Evolutionary conservation across 2,113 vertebrate species (phyloP), one percentile per base, ranked within the genome.

Genomic region (Illadopsis cleaveri): DNA sequence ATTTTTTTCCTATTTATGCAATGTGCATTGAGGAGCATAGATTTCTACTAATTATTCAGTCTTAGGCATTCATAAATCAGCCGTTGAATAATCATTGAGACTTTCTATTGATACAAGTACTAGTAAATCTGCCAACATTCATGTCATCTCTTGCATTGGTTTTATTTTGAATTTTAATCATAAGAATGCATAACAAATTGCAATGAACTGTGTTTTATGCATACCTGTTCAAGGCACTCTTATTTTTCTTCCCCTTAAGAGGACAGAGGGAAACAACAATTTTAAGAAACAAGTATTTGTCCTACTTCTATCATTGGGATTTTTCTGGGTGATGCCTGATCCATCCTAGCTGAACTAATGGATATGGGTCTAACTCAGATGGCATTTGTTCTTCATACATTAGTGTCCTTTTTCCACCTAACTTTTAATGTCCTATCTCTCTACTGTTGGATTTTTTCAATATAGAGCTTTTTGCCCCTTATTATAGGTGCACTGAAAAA

Each of bases 341-440:
- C 66, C 47, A 95, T 76, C 33, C 28, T 73, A 73, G 33, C 38
- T 62, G 64, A 58, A 82, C 23, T 84, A 82, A 66, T 23, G 65
- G 54, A 86, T 38, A 28, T 30, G 37, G 9, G 18, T 75, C 45
- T 92, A 96, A 94, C 86, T 95, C 22, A 11, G 57, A 70, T 86
- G 83, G 7, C 16, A 69, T 86, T 97, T 92, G 30, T n/a, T 77
- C 60, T 85, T 3, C 93, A 90, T 89, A 61, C 69, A 75, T 96
- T 95, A 92, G 78, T 90, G 91, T 95, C 66, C 24, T 90, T 94
- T 97, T 66, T 42, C 81, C 23, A 65, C 35, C 70, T 89, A 85
- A 91, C 7, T 3, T 73, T 54, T 65, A 87, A 22, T 81, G 25
- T 17, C 19, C 35, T 92, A 64, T 86, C 48, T 62, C 38, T 94